Percentiles rank a stretch among this genome's conserved stretches.
phyloP scores from a whole-genome alignment of 2,888 invertebrate species.

The Embidobia sp. region DNA sequence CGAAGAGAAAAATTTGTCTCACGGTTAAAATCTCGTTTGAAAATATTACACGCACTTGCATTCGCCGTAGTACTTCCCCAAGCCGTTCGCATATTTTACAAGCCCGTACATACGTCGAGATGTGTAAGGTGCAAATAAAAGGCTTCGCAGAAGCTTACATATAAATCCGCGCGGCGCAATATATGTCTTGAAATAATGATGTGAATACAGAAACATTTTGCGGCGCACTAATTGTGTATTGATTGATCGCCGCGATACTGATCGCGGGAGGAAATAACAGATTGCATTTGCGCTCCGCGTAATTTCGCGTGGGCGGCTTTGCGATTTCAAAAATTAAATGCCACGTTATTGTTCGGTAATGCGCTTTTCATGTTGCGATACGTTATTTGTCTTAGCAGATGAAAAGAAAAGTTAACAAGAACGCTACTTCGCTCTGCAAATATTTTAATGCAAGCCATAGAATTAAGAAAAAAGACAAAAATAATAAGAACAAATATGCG shows the following conservation, averaged over 20 bases:
- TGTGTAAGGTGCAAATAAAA: conserved; percentile 53
- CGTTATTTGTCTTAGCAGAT: conserved; percentile 13
- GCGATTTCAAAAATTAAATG: conserved; percentile 33
- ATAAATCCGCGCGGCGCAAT: conserved; percentile 28
- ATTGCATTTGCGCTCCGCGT: conserved; percentile 22
- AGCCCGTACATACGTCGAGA: conserved; percentile 30
- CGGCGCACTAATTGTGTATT: conserved; percentile 45
- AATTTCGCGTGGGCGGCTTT: conserved; percentile 41
- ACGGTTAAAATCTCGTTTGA: conserved; percentile 21
- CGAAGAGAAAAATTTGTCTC: conserved; percentile 5
- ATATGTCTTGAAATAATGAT: conserved; percentile 43
- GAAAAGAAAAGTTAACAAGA: conserved; percentile 22
- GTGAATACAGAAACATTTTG: conserved; percentile 49
- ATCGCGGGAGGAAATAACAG: conserved; percentile 44
- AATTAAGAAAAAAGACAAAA: no score
- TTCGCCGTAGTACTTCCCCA: conserved; percentile 20
- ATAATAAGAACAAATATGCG: no score
- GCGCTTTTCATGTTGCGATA: conserved; percentile 37
- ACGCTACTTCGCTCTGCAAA: conserved; percentile 11
- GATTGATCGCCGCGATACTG: conserved; percentile 49
- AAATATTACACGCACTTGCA: conserved; percentile 4
- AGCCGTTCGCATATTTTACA: conserved; percentile 43
- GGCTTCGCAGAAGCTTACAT: conserved; percentile 43
- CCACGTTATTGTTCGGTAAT: conserved; percentile 49
- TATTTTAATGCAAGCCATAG: conserved; percentile 7